These are phyloP conservation scores for Drosophila lacicola DNA, from an alignment of 2,888 invertebrate species.

Conservation along the genomic window DNA sequence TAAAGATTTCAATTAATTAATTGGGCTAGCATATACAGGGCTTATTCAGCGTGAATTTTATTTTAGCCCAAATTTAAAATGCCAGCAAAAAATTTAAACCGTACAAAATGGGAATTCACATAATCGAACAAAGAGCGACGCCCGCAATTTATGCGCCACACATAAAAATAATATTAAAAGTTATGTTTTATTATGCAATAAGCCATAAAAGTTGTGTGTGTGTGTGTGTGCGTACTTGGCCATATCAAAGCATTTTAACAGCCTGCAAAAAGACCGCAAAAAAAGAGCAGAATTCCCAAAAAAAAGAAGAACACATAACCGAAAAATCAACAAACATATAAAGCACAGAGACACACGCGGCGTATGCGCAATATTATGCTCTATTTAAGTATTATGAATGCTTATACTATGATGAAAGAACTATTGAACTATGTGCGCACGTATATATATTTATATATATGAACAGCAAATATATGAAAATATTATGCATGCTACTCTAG, in stretches of 20 bases:
- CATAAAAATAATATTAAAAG: slow-evolving; percentile 49
- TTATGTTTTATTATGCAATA: slow-evolving; percentile 31
- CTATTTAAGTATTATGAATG: not conserved
- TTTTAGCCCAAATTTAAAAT: not conserved
- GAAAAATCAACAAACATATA: slow-evolving; percentile 21
- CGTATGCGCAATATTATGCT: slow-evolving; percentile 34
- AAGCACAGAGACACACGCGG: not conserved
- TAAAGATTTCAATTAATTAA: too few relatives aligned
- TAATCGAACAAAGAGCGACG: slow-evolving; percentile 21
- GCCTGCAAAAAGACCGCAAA: not conserved
- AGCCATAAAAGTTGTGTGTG: slow-evolving; percentile 18
- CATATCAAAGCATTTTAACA: slow-evolving; percentile 13
- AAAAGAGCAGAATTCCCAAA: not conserved
- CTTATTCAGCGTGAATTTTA: not conserved
- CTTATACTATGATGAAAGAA: slow-evolving; percentile 8
- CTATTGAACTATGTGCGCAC: not conserved
- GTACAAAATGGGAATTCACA: slow-evolving; percentile 2
- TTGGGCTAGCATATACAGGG: not conserved
- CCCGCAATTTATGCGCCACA: slow-evolving; percentile 9
- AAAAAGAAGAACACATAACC: slow-evolving; percentile 4
- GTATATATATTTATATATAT: not conserved
- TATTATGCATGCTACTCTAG: slow-evolving; percentile 9
- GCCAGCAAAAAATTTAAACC: not conserved
- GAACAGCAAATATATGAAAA: slow-evolving; percentile 1
- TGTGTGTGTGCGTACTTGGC: not conserved